These are phyloP conservation scores for Stomatorhinus ivindoensis DNA, from an alignment of 2,113 vertebrate species.

Conservation along the genomic window DNA sequence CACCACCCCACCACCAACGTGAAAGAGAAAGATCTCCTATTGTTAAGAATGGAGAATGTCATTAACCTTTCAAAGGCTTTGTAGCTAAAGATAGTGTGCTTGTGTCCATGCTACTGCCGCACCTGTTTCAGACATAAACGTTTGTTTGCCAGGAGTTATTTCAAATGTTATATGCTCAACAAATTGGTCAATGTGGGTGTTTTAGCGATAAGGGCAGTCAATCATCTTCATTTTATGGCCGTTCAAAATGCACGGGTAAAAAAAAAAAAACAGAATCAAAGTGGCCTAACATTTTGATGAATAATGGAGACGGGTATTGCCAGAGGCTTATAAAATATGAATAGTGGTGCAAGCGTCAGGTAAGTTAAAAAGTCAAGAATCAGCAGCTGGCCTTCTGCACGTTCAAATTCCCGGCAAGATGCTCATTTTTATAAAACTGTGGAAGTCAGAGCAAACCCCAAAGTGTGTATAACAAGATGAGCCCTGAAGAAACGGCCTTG, in stretches of 20 bases:
- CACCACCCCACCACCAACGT: neutral
- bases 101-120: neutral
- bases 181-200: neutral
- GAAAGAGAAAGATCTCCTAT: conserved; percentile 5
- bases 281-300: neutral
- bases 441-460: neutral
- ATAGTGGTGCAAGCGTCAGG: neutral
- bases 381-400: neutral
- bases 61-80: conserved; percentile 17
- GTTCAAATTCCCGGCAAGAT: neutral
- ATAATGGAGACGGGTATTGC: neutral
- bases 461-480: neutral
- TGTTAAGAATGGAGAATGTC: conserved; percentile 18
- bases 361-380: neutral
- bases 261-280: neutral
- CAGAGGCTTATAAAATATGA: neutral
- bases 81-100: neutral
- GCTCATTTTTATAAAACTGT: neutral
- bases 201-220: neutral
- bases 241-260: neutral
- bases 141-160: neutral
- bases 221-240: neutral
- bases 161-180: neutral
- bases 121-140: neutral
- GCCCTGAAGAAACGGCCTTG: neutral